Base-by-base conservation (phyloP, 2,888 invertebrate species). In the Xiphydria camelus region DNA sequence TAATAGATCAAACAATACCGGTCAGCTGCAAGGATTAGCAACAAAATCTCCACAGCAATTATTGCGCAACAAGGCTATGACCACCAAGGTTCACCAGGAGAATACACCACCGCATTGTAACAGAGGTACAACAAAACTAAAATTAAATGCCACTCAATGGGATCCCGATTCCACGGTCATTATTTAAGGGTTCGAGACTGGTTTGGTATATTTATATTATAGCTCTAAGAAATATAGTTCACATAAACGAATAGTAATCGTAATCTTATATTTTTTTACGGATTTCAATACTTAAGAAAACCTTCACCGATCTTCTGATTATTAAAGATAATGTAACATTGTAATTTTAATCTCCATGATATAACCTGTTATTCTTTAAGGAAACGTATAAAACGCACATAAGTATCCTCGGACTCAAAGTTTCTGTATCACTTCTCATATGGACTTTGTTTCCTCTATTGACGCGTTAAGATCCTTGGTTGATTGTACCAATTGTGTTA, bases 1-100 rank as follows among this genome's bases (percentile, higher is more conserved):
- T 33, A 73, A 68, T 44, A 55, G 73, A 36, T 73, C 70, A 4
- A 73, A 70, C 26, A 67, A 67, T 20, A 45, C 52, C 19, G n/a
- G n/a, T n/a, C 56, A 57, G 34, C 33, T 39, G 3, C 53, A 55
- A 41, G 40, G 18, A 10, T 41, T 51, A 33, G 19, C 40, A n/a
- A 41, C 33, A 33, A 45, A 45, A 33, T 45, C 45, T 15, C 45
- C 45, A 3, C 45, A 45, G 10, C 45, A 40, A 26, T n/a, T 40
- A 33, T 5, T 45, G n/a, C 45, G 45, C 6, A 32, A 14, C 4
- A 45, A 45, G 33, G 20, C 40, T 9, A 31, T 45, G 23, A 21
- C 39, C 7, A 23, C 33, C 4, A 45, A 34, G 26, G 5, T 45
- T 3, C 44, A 38, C 7, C 45, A 45, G 23, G 45, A 45, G 34